Base-by-base conservation (phyloP, 2,113 vertebrate species). In the Nothocercus julius region DNA sequence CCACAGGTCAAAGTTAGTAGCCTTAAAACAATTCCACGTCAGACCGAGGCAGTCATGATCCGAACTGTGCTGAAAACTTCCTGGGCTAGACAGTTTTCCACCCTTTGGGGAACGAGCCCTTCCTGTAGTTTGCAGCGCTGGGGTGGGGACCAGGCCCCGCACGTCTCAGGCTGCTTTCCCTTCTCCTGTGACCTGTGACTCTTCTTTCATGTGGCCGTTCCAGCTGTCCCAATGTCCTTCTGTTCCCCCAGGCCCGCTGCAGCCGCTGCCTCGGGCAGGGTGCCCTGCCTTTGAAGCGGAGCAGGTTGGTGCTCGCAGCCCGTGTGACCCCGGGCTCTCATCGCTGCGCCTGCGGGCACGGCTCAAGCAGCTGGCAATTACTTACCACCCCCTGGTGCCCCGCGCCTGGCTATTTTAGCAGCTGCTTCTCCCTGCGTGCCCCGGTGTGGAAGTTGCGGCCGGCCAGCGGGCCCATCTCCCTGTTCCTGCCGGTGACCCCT, bases 371-470 rank as follows among this genome's bases (percentile, higher is more conserved):
- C 80, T 87, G 70, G 74, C 94, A 96, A 91, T 96, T 92, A 73
- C 77, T 94, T 76, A 7, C 21, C 94, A 96, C 93, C 90, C 74
- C 80, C 87, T 32, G 64, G 75, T 87, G 70, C 69, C 81, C 1
- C 3, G 21, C 40, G 21, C 59, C 56, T 32, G 58, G 66, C 86
- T 95, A 96, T 96, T 96, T 94, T 92, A 91, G 93, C 92, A 96
- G 63, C 88, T 58, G 53, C 47, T 79, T 90, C 88, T 92, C 93
- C 81, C 90, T 90, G 81, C 78, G 84, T 96, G 86, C 86, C 92
- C 95, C 89, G 94, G 88, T 96, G 96, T 97, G 93, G 94, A 96
- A 97, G 90, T 34, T 80, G 88, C 2, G n/a, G 88, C 83, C 92
- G 96, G 69, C 93, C 92, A 88, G 73, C 77, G 61, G 66, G 90